Evolutionary conservation across 2,113 vertebrate species (phyloP).

Genomic region (Paracanthobrama guichenoti): DNA sequence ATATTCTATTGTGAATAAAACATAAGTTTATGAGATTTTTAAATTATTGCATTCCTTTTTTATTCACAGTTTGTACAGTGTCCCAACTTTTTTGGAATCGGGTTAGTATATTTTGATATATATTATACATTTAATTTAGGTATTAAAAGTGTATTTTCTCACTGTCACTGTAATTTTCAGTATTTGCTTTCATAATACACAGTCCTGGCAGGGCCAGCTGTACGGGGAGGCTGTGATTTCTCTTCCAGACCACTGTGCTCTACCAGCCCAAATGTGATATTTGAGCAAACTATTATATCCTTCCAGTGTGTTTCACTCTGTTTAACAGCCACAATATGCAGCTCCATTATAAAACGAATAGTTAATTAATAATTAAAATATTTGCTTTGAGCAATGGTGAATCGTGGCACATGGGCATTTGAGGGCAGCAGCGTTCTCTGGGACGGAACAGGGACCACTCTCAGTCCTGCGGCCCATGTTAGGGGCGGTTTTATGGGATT

Average conservation of each 20-base stretch:
- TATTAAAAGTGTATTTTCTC: background rate
- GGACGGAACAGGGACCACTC: background rate
- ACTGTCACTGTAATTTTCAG: background rate
- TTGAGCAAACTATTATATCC: background rate
- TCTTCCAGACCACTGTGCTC: background rate
- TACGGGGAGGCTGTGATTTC: background rate
- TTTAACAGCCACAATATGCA: background rate
- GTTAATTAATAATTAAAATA: conserved; percentile 1
- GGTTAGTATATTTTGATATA: too few species aligned
- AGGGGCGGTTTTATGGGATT: background rate
- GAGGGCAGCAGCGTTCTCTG: background rate
- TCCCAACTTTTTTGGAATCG: too few species aligned
- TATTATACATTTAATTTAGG: background rate
- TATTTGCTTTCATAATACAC: too few species aligned
- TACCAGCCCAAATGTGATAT: background rate
- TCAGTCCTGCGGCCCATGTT: background rate
- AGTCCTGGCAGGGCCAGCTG: background rate
- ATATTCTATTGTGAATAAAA: too few species aligned
- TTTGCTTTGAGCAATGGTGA: conserved; percentile 2
- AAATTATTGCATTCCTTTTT: too few species aligned
- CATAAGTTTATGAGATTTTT: too few species aligned
- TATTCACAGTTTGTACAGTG: too few species aligned
- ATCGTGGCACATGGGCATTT: background rate
- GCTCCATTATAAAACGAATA: background rate
- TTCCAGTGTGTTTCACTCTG: background rate